These are phyloP conservation scores for Aphelocoma coerulescens DNA, from an alignment of 2,113 vertebrate genomes.

Conservation along the genomic window DNA sequence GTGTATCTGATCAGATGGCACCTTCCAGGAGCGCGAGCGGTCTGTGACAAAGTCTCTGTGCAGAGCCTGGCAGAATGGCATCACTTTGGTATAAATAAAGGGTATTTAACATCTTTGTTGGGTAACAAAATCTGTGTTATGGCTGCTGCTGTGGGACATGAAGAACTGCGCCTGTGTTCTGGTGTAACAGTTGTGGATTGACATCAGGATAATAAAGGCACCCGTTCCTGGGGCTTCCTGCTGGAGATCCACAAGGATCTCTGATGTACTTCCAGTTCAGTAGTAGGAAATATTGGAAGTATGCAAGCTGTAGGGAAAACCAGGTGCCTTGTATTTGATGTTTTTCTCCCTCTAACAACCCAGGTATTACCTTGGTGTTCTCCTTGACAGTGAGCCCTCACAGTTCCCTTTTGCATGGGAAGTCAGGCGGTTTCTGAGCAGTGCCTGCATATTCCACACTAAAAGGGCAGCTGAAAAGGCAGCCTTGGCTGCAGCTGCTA, in stretches of 20 bases:
- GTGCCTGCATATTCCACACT: background rate
- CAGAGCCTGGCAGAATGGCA: background rate
- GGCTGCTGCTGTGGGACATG: background rate
- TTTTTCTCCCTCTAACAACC: background rate
- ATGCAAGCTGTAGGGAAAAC: background rate
- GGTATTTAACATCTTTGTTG: background rate
- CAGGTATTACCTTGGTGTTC: background rate
- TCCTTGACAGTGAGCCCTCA: background rate
- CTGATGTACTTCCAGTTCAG: background rate
- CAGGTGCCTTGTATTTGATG: background rate
- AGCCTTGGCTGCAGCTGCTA: conserved; percentile 17
- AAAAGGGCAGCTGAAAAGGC: background rate
- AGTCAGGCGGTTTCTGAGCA: background rate
- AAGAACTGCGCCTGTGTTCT: background rate
- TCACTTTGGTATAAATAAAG: background rate
- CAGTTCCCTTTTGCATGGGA: background rate
- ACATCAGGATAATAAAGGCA: background rate
- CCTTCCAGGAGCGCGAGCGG: fast-evolving
- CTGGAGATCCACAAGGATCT: background rate
- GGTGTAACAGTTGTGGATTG: background rate
- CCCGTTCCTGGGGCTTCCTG: background rate
- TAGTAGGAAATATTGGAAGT: background rate
- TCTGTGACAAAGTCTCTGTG: background rate
- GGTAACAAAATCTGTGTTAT: background rate
- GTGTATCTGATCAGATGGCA: background rate